These are phyloP conservation scores for Rhagium mordax DNA, from an alignment of 2,888 invertebrate genomes.

Conservation along the genomic window DNA sequence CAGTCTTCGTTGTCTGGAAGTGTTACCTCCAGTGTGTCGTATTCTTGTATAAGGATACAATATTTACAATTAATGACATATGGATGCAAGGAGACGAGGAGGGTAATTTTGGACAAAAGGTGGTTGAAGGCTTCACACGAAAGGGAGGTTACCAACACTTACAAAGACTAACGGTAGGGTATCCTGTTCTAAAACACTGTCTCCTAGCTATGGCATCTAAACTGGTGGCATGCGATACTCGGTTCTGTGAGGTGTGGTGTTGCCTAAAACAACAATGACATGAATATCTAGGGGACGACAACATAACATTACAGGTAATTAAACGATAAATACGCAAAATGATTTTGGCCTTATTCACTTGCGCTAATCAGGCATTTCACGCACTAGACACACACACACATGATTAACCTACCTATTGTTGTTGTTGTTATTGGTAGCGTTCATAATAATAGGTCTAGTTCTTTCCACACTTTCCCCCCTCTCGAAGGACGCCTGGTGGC, in stretches of 20 bases:
- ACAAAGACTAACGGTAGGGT: conserved; percentile 75
- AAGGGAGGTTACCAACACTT: conserved; percentile 63
- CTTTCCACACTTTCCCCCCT: conserved; percentile 68
- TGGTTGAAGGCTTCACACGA: neutral
- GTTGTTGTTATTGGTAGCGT: conserved; percentile 47
- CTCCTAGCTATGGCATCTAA: conserved; percentile 74
- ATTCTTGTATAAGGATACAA: too few relatives aligned
- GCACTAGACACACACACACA: too few relatives aligned
- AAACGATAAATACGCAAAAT: neutral
- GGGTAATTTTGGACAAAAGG: neutral
- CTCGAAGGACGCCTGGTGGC: conserved; percentile 69
- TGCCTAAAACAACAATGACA: conserved; percentile 53
- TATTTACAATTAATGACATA: too few relatives aligned
- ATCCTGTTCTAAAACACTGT: conserved; percentile 69
- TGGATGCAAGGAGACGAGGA: too few relatives aligned
- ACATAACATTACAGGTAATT: neutral
- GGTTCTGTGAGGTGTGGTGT: conserved; percentile 60
- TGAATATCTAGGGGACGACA: neutral
- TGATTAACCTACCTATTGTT: conserved; percentile 51
- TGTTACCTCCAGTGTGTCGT: too few relatives aligned
- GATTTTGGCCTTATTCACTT: too few relatives aligned
- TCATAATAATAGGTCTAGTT: conserved; percentile 55
- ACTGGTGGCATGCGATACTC: conserved; percentile 74
- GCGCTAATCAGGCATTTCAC: too few relatives aligned
- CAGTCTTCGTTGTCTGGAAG: too few relatives aligned